Base-by-base conservation (phyloP, 2,797 vertebrate genomes). In the Enteromius afrohamiltoni region DNA sequence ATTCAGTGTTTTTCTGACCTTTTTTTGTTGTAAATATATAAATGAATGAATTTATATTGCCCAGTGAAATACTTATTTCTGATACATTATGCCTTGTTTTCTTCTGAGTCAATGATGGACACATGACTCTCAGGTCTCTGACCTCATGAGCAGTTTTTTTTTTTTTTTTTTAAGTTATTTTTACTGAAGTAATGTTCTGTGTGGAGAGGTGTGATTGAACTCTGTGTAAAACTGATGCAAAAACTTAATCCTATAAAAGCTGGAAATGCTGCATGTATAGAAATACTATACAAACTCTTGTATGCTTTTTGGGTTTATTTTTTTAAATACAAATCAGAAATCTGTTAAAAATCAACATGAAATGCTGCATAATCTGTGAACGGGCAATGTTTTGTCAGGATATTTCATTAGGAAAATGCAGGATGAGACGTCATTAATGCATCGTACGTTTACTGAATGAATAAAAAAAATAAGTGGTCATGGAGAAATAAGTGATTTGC, bases 171-270 rank as follows among this genome's bases (percentile, higher is more conserved):
- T 68, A 0, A 19, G 64, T 40, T 70, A 58, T 58, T 60, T 79
- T 47, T 80, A 71, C 23, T 70, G 67, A 45, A 71, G 60, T 9
- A 9, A 1, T 40, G n/a, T 14, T 40, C 16, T 29, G 34, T 45
- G 67, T 14, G 16, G n/a, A 64, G 7, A n/a, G 16, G 23, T 77
- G 17, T 29, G 55, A 45, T 34, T 82, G 19, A 82, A 64, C 34
- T 75, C 71, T 58, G 81, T 64, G 58, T 47, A 37, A 62, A 82
- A 51, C 47, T 69, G 45, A 21, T 19, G 45, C 80, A 68, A 26
- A 29, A 31, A 31, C 23, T 2, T 6, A n/a, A 34, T 9, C 9
- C 21, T 69, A 14, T 21, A 34, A 60, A 60, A 37, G 11, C 53
- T 29, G 64, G 7, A 62, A 49, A 81, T 64, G 21, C 40, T 74